Percentiles rank a stretch among this genome's conserved stretches.
Evolutionary conservation across 2,113 vertebrate genomes (phyloP).

Genomic region (Cairina moschata): DNA sequence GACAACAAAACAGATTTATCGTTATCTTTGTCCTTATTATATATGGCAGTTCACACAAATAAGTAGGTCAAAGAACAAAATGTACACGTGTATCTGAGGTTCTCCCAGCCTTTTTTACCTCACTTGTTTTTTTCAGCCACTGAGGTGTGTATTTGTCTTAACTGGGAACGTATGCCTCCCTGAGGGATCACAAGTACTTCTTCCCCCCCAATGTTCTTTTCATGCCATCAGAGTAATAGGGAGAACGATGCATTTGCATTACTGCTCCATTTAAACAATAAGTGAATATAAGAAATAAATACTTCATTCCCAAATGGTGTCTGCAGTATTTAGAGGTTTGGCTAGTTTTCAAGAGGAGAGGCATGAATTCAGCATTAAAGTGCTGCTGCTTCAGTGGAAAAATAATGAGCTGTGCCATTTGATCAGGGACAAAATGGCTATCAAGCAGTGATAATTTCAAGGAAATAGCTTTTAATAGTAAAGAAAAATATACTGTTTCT

Average conservation of each 20-base stretch:
- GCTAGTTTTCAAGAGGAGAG: slow-evolving; percentile 12
- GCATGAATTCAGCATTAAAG: not conserved
- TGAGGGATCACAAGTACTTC: not conserved
- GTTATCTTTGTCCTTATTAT: not conserved
- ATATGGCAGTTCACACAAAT: not conserved
- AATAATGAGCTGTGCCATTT: slow-evolving; percentile 32
- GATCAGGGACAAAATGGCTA: not conserved
- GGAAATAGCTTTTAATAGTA: not conserved
- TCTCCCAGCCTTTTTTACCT: accelerated
- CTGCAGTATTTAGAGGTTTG: slow-evolving; percentile 22
- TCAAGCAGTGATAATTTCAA: not conserved
- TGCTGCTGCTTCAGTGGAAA: not conserved
- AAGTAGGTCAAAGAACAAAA: not conserved
- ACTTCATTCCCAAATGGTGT: not conserved
- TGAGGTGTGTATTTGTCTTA: not conserved
- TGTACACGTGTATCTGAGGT: not conserved
- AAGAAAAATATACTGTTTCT: not conserved
- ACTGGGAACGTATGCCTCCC: not conserved
- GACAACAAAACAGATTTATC: not conserved
- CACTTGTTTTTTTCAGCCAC: too few relatives aligned
- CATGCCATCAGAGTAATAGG: not conserved
- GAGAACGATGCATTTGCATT: not conserved
- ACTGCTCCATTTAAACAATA: slow-evolving; percentile 32
- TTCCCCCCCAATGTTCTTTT: not conserved
- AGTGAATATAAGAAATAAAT: slow-evolving; percentile 18